phyloP scores from a whole-genome alignment of 2,888 invertebrate species.

The Petrolisthes manimaculis region DNA sequence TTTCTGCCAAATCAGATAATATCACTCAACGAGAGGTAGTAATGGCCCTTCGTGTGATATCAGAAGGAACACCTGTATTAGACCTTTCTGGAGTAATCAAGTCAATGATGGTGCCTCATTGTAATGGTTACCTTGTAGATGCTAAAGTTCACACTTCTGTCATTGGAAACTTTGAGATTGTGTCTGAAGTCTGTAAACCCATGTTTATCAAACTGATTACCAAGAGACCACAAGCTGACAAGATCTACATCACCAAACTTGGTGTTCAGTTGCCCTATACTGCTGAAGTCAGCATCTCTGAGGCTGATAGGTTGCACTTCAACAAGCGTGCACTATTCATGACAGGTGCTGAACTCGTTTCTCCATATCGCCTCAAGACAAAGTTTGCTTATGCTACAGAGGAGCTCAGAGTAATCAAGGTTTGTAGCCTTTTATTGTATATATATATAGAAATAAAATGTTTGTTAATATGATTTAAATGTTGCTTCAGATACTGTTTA shows the following conservation, averaged over 20 bases:
- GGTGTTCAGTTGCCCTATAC: constrained; percentile 24
- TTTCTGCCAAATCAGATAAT: constrained; percentile 19
- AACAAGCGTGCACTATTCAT: neutral
- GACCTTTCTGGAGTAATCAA: constrained; percentile 38
- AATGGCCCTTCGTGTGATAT: constrained; percentile 5
- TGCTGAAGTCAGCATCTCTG: constrained; percentile 15
- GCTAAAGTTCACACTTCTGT: constrained; percentile 8
- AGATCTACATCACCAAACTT: constrained; percentile 21
- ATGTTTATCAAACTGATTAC: constrained; percentile 12
- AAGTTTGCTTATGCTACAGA: neutral
- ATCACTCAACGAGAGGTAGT: constrained; percentile 1
- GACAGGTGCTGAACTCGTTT: neutral
- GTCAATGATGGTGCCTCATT: neutral
- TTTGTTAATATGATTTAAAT: too few relatives aligned
- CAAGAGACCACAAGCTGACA: neutral
- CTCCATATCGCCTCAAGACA: constrained; percentile 6
- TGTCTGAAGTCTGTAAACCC: constrained; percentile 31
- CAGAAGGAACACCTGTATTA: neutral
- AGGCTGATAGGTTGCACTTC: neutral
- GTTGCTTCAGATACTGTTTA: too few relatives aligned
- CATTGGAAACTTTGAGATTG: constrained; percentile 14
- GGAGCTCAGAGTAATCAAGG: neutral
- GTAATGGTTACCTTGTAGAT: constrained; percentile 27
- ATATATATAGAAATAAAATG: too few relatives aligned
- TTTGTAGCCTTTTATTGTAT: neutral